phyloP scores from a whole-genome alignment of 2,888 invertebrate species.

The Athripsodes cinereus region DNA sequence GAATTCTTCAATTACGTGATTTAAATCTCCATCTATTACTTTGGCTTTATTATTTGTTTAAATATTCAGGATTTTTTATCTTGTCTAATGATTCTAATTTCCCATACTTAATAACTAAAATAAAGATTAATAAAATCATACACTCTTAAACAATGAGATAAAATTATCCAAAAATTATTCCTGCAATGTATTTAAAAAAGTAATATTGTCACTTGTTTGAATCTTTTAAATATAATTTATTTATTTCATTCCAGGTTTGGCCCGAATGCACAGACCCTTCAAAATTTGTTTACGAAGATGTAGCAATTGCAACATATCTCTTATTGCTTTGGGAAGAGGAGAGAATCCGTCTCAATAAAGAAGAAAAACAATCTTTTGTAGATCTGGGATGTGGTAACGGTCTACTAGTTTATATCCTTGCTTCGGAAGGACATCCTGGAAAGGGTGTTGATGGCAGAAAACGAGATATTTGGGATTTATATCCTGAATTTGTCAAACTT shows the following conservation, averaged over 20 bases:
- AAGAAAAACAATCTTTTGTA: conserved; percentile 61
- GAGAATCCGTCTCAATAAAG: conserved; percentile 36
- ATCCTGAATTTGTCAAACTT: conserved; percentile 57
- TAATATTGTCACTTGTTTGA: too few relatives aligned
- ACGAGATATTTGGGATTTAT: conserved; percentile 85
- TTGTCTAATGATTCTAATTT: too few relatives aligned
- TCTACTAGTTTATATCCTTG: conserved; percentile 78
- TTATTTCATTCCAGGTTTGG: conserved; percentile 63
- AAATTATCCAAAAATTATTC: too few relatives aligned
- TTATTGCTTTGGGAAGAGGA: conserved; percentile 71
- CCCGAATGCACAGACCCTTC: conserved; percentile 87
- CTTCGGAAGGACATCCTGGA: conserved; percentile 76
- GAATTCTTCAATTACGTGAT: too few relatives aligned
- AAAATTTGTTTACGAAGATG: conserved; percentile 95
- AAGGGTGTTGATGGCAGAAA: conserved; percentile 78
- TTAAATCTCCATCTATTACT: too few relatives aligned
- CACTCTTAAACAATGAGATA: conserved; percentile 3
- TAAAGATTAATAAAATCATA: background rate
- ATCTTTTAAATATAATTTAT: too few relatives aligned
- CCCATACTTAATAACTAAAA: conserved; percentile 7
- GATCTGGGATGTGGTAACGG: conserved; percentile 99
- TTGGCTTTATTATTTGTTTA: too few relatives aligned
- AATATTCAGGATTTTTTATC: too few relatives aligned
- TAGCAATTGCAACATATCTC: conserved; percentile 88
- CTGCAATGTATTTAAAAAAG: too few relatives aligned